phyloP scores from a whole-genome alignment of 2,113 vertebrate genomes.

The Erythrolamprus reginae region DNA sequence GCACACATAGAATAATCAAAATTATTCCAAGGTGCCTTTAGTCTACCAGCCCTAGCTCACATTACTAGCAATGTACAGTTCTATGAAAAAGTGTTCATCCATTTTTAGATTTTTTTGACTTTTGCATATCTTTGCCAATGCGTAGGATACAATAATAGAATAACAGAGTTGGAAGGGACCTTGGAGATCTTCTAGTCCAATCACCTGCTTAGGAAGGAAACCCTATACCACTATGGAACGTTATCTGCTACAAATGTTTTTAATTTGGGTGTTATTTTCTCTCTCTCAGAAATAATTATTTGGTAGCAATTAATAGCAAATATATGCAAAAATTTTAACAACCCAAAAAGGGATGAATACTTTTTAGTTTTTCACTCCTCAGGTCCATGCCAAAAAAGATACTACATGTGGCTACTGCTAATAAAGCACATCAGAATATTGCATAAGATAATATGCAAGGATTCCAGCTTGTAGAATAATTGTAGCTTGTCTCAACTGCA shows the following conservation, averaged over 20 bases:
- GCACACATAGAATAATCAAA: not conserved
- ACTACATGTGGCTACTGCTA: not conserved
- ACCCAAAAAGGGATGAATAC: not conserved
- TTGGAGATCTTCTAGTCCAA: too few species aligned
- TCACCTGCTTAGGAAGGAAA: too few species aligned
- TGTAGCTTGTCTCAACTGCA: not conserved
- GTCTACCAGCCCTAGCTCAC: not conserved
- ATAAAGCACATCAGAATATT: not conserved
- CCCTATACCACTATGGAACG: too few species aligned
- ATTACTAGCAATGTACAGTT: not conserved
- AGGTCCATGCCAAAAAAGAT: not conserved
- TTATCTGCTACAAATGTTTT: not conserved
- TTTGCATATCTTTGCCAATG: not conserved
- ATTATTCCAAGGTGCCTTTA: not conserved
- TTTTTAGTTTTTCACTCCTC: not conserved
- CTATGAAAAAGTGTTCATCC: not conserved
- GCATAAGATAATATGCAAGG: not conserved
- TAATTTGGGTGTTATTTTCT: not conserved
- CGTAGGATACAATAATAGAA: too few species aligned
- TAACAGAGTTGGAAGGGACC: too few species aligned
- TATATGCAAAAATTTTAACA: not conserved
- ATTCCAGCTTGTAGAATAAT: not conserved
- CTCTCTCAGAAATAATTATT: not conserved
- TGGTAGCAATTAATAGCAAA: not conserved
- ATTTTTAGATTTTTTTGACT: not conserved